Conservation (phyloP, 2,797 vertebrate genomes). For the Aplochiton taeniatus region DNA sequence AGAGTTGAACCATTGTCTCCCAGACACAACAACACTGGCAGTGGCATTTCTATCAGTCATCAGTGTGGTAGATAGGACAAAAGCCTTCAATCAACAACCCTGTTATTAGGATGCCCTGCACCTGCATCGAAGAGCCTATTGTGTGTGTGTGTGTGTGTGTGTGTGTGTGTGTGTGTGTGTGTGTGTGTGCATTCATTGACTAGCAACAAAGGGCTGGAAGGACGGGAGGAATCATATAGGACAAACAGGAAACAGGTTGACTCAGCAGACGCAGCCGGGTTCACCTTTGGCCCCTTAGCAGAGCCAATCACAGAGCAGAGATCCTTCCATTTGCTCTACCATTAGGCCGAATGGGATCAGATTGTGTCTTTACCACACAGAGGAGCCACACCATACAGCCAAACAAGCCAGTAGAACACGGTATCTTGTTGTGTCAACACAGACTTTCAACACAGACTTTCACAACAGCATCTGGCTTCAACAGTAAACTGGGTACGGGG, state of each 20-base stretch:
- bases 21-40: conserved; percentile 57
- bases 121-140: conserved; percentile 61
- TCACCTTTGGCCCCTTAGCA: conserved; percentile 23
- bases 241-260: conserved; percentile 57
- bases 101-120: conserved; percentile 39
- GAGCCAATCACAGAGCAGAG: conserved; percentile 24
- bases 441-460: too few relatives aligned
- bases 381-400: too few relatives aligned
- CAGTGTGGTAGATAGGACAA: conserved; percentile 58
- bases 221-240: conserved; percentile 29
- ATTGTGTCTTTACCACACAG: too few relatives aligned
- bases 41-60: conserved; percentile 52
- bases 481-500: too few relatives aligned
- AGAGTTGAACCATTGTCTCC: conserved; percentile 42
- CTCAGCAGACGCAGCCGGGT: conserved; percentile 31
- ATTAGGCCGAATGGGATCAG: too few relatives aligned
- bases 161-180: conserved; percentile 25
- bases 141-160: conserved; percentile 18
- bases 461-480: too few relatives aligned
- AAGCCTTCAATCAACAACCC: conserved; percentile 41
- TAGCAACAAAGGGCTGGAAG: conserved; percentile 17
- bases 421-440: too few relatives aligned
- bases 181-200: not conserved
- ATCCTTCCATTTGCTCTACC: too few relatives aligned
- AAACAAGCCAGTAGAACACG: too few relatives aligned